Evolutionary conservation across 2,113 vertebrate species (phyloP).

Genomic region (Indri indri): DNA sequence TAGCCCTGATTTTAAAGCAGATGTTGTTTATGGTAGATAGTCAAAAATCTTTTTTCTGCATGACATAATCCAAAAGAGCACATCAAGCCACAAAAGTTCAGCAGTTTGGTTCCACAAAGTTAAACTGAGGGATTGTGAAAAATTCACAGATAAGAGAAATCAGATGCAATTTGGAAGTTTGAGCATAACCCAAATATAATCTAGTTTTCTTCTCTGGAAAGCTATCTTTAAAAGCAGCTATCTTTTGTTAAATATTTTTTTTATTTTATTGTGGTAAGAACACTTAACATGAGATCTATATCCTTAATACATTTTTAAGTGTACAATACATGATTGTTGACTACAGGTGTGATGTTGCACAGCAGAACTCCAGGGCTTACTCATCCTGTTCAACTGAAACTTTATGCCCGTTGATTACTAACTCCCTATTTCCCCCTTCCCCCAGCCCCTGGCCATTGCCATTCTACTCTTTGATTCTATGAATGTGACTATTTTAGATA

Average conservation of each 20-base stretch:
- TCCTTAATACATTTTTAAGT: background rate
- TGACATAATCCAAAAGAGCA: background rate
- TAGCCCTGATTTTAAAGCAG: background rate
- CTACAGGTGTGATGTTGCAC: background rate
- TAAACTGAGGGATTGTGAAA: background rate
- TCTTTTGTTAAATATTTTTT: background rate
- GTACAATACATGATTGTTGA: background rate
- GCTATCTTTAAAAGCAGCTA: background rate
- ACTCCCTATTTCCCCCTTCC: background rate
- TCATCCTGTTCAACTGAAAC: background rate
- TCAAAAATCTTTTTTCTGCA: constrained; percentile 4
- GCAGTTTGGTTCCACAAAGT: background rate
- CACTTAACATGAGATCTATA: background rate
- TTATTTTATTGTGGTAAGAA: background rate
- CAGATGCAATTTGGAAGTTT: background rate
- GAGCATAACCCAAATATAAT: background rate
- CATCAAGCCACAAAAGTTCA: background rate
- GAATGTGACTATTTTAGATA: background rate
- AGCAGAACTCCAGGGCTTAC: background rate
- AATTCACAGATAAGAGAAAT: background rate
- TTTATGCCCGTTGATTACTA: background rate
- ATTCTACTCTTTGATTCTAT: background rate
- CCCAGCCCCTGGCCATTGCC: background rate
- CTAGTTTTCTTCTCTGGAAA: background rate
- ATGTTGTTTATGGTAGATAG: background rate